Evolutionary conservation across 2,113 vertebrate species (phyloP).

Genomic region (Elgaria multicarinata): DNA sequence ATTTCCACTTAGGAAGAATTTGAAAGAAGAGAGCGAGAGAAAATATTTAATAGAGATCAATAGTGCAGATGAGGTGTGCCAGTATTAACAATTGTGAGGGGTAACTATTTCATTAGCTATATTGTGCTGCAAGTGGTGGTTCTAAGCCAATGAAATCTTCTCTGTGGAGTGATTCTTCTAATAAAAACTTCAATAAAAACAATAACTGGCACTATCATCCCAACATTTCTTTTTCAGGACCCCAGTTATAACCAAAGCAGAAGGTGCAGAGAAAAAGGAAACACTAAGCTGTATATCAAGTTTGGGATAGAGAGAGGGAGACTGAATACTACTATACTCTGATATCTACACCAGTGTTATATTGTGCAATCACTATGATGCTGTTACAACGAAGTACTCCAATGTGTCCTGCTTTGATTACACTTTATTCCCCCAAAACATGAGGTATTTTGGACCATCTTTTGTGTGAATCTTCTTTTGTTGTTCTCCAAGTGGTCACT

Average conservation of each 20-base stretch:
- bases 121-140: constrained; percentile 20
- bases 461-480: no score
- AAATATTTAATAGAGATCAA: constrained; percentile 55
- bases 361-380: no score
- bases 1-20: constrained; percentile 66
- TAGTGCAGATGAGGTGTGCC: constrained; percentile 53
- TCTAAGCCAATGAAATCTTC: constrained; percentile 9
- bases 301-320: background rate
- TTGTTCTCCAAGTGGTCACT: no score
- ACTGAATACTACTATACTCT: background rate
- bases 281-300: background rate
- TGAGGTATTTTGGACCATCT: no score
- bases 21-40: constrained; percentile 59
- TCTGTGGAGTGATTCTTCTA: constrained; percentile 6
- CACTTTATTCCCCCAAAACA: no score
- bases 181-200: constrained; percentile 41
- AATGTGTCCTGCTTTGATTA: no score
- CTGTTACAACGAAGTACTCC: no score
- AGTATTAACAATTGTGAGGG: constrained; percentile 59
- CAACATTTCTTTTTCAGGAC: fast-evolving
- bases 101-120: constrained; percentile 61
- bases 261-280: background rate
- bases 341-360: no score
- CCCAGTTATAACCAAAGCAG: background rate
- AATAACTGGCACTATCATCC: constrained; percentile 31